Base-by-base conservation (phyloP, 2,888 invertebrate species). In the Noctua pronuba region DNA sequence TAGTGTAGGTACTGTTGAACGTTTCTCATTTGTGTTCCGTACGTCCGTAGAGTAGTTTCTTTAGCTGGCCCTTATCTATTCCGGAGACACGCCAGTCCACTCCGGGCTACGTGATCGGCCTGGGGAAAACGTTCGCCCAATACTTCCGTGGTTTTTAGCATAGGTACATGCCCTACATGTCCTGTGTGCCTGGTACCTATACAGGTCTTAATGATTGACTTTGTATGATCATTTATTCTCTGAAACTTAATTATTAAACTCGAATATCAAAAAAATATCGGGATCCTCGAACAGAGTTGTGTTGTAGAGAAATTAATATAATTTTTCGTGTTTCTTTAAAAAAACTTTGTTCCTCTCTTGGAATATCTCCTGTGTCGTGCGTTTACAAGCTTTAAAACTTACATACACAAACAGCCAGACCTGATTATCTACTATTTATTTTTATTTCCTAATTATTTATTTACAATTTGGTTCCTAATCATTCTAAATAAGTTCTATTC, bases 21-120 rank as follows among this genome's bases (percentile, higher is more conserved):
- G 49, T 68, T 74, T 58, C 67, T 73, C 67, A 76, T 65, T 65
- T 78, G 62, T 78, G 72, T 67, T 68, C n/a, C 38, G 28, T 81
- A 46, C 28, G 67, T 78, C 67, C 49, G 49, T 49, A 60, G 24
- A 78, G 75, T 71, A 77, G 67, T 80, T 79, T 79, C 79, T 83
- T 78, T 79, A 76, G 68, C 68, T 74, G 70, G 69, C 88, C 82
- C 87, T 93, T 91, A 91, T 81, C 88, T 88, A 93, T 94, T 94
- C 94, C 85, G 85, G 88, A 84, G 92, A 92, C 91, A 92, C 87
- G 84, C 84, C 85, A 91, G 92, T 93, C 93, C 93, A 92, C 93
- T 93, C 86, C 81, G 41, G 65, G 83, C 67, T 92, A 94, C 94
- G 94, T 95, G 95, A 91, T 90, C 90, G 85, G 94, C 89, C 87